Evolutionary conservation across 2,888 invertebrate genomes (phyloP).

Genomic region (Caenorhabditis sp.): DNA sequence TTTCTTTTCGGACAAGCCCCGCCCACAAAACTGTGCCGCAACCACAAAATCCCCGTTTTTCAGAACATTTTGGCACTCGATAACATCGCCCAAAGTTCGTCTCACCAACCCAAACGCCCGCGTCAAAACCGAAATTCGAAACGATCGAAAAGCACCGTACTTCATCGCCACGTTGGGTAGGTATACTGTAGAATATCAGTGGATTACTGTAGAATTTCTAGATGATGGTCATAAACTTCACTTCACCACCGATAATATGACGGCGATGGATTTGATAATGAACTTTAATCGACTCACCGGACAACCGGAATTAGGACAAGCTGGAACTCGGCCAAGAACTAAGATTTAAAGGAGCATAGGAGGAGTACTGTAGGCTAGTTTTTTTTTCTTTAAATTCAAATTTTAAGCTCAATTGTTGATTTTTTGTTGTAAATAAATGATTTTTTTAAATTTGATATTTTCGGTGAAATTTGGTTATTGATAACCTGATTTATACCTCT

Average conservation of each 20-base stretch:
- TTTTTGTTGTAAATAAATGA: conserved; percentile 11
- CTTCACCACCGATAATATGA: conserved; percentile 67
- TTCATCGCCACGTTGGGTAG: conserved; percentile 65
- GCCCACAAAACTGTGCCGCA: background rate
- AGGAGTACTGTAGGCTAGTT: background rate
- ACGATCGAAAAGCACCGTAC: conserved; percentile 62
- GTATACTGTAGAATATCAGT: background rate
- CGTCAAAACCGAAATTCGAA: conserved; percentile 59
- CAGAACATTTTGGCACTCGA: conserved; percentile 65
- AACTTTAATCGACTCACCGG: conserved; percentile 66
- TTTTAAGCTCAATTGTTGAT: too few species aligned
- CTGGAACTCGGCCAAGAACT: conserved; percentile 57
- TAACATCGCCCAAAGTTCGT: conserved; percentile 59
- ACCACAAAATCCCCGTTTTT: background rate
- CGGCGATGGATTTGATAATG: conserved; percentile 63
- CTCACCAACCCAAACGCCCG: conserved; percentile 61
- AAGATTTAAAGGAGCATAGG: conserved; percentile 30
- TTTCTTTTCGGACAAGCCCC: too few species aligned
- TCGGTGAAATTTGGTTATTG: too few species aligned
- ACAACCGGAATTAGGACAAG: conserved; percentile 64
- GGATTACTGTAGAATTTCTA: too few species aligned
- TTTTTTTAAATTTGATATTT: background rate
- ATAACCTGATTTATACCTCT: too few species aligned
- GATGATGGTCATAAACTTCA: conserved; percentile 61
- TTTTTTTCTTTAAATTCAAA: background rate